A percentile compares a stretch with the other conserved stretches of the same genome.
Conservation (phyloP, 2,113 vertebrate genomes). For the Tretioscincus oriximinensis region DNA sequence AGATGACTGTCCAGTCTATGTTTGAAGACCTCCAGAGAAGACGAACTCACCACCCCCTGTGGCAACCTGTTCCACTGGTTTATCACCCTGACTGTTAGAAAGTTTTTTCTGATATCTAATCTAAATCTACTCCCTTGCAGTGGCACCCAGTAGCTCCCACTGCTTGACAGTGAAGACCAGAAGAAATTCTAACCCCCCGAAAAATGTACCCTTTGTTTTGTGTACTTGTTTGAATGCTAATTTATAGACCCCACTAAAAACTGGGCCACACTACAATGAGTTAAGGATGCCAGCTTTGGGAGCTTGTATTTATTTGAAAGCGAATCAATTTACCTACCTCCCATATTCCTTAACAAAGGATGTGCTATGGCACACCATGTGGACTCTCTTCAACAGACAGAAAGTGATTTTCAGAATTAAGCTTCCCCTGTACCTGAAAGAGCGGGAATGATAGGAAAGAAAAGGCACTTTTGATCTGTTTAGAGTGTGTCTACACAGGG, state of each 20-base stretch:
- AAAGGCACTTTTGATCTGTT: conserved; percentile 34
- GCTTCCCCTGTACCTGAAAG: background rate
- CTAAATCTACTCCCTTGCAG: too few species aligned
- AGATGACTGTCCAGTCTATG: too few species aligned
- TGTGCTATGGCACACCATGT: background rate
- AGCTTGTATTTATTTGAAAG: background rate
- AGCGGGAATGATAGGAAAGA: background rate
- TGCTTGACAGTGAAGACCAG: too few species aligned
- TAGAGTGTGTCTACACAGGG: conserved; percentile 32
- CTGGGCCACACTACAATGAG: background rate
- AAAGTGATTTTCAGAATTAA: background rate
- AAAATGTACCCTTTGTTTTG: too few species aligned
- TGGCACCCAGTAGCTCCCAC: too few species aligned
- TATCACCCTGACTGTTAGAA: too few species aligned
- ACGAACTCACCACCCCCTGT: too few species aligned
- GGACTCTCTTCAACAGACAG: background rate
- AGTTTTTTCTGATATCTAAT: too few species aligned
- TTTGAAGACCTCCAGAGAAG: too few species aligned
- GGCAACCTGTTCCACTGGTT: too few species aligned
- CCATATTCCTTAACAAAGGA: background rate
- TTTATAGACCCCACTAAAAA: background rate
- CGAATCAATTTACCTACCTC: background rate
- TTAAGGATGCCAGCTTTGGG: background rate
- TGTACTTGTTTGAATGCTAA: background rate
- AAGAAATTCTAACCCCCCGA: fast-evolving